phyloP scores from a whole-genome alignment of 2,888 invertebrate genomes.

The Alentia gelatinosa region DNA sequence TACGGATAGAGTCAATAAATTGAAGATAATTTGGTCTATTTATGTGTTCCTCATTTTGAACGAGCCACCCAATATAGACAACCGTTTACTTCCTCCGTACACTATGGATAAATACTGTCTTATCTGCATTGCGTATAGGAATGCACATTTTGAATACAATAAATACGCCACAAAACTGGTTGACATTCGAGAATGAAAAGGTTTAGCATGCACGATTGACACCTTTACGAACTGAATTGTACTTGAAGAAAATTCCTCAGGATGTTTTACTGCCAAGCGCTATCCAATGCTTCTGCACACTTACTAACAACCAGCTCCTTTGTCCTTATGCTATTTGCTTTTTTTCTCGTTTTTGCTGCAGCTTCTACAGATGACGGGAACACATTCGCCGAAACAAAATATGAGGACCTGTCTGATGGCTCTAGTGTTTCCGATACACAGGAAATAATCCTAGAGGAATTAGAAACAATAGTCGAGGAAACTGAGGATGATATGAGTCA shows the following conservation, averaged over 20 bases:
- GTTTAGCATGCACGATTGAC: no score
- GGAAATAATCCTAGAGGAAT: background rate
- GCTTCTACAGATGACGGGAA: background rate
- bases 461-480: background rate
- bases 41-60: background rate
- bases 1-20: constrained; percentile 23
- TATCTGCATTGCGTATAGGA: no score
- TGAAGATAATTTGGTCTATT: background rate
- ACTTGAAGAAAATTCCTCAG: no score
- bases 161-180: no score
- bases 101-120: no score
- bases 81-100: no score
- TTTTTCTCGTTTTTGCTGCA: background rate
- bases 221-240: no score
- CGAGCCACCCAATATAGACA: no score
- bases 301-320: background rate
- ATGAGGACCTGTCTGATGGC: background rate
- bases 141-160: no score
- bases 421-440: background rate
- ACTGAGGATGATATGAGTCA: background rate
- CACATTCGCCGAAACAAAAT: background rate
- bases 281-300: background rate
- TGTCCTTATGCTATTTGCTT: constrained; percentile 7
- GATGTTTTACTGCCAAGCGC: no score
- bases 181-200: no score